Evolutionary conservation across 2,888 invertebrate species (phyloP).

Genomic region (Smittia sp.): DNA sequence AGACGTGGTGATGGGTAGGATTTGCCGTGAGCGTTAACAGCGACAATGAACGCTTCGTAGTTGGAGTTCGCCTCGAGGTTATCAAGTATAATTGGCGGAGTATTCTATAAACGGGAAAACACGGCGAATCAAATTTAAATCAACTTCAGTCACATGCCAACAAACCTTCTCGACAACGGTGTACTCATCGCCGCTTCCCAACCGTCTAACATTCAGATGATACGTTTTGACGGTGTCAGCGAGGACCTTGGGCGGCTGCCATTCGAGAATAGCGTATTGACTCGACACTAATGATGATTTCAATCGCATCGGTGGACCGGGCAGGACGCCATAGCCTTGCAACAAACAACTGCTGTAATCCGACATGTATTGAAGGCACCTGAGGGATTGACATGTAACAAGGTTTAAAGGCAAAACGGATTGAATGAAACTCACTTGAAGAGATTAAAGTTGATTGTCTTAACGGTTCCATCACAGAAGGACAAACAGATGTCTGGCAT

Average conservation of each 20-base stretch:
- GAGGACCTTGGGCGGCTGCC: constrained; percentile 69
- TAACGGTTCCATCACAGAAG: constrained; percentile 75
- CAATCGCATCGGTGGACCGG: constrained; percentile 68
- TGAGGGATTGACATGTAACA: too few relatives aligned
- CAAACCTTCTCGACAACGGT: constrained; percentile 57
- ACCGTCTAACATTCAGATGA: constrained; percentile 61
- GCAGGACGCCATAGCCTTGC: constrained; percentile 79
- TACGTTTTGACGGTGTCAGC: constrained; percentile 69
- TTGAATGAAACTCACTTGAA: constrained; percentile 65
- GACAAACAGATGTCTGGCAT: constrained; percentile 72
- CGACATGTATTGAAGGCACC: constrained; percentile 77
- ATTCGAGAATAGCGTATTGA: constrained; percentile 74
- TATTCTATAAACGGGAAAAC: constrained; percentile 29
- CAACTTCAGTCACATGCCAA: background rate
- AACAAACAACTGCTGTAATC: constrained; percentile 78
- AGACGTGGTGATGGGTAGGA: constrained; percentile 73
- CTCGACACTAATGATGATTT: constrained; percentile 71
- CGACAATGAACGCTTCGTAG: constrained; percentile 78
- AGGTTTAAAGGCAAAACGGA: background rate
- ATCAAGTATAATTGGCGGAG: constrained; percentile 71
- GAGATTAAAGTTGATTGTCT: constrained; percentile 73
- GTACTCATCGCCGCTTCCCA: constrained; percentile 60
- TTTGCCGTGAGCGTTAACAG: constrained; percentile 74
- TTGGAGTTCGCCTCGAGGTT: constrained; percentile 69
- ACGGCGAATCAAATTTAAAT: background rate